Conservation (phyloP, 2,888 invertebrate species). For the Torymus texanus region DNA sequence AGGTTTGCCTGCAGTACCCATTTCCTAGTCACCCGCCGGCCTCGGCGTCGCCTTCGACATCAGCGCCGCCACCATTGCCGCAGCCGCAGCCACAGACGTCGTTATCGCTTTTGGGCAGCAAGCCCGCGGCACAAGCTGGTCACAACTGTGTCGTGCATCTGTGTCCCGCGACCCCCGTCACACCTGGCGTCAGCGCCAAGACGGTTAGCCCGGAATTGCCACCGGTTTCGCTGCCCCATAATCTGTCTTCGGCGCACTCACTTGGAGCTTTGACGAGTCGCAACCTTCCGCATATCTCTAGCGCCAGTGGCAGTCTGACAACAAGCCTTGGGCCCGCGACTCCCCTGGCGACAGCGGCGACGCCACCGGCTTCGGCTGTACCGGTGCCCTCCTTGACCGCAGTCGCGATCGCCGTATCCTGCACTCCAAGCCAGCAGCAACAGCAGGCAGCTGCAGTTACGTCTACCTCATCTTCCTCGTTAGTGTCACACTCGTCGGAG, state of each 20-base stretch:
- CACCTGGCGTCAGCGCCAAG: conserved; percentile 70
- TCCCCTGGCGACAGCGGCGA: not conserved
- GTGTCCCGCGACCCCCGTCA: conserved; percentile 70
- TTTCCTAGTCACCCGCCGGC: conserved; percentile 86
- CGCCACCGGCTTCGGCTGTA: conserved; percentile 23
- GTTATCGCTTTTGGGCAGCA: conserved; percentile 61
- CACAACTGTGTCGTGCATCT: conserved; percentile 66
- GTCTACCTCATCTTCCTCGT: conserved; percentile 58
- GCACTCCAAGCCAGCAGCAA: conserved; percentile 50
- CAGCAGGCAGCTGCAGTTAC: conserved; percentile 32
- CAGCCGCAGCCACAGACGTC: conserved; percentile 80
- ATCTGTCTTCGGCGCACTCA: conserved; percentile 58
- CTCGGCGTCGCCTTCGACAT: conserved; percentile 63
- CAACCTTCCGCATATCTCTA: conserved; percentile 59
- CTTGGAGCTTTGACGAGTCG: conserved; percentile 54
- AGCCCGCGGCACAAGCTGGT: conserved; percentile 60
- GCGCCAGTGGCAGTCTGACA: conserved; percentile 48
- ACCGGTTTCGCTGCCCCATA: conserved; percentile 65
- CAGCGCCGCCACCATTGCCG: conserved; percentile 77
- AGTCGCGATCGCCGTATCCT: too few species aligned
- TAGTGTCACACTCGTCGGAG: conserved; percentile 60
- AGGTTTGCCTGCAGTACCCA: conserved; percentile 83
- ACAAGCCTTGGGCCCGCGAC: too few species aligned
- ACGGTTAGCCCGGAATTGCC: conserved; percentile 71
- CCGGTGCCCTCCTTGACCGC: conserved; percentile 34